Base-by-base conservation (phyloP, 2,797 vertebrate genomes). In the Silurus aristotelis region DNA sequence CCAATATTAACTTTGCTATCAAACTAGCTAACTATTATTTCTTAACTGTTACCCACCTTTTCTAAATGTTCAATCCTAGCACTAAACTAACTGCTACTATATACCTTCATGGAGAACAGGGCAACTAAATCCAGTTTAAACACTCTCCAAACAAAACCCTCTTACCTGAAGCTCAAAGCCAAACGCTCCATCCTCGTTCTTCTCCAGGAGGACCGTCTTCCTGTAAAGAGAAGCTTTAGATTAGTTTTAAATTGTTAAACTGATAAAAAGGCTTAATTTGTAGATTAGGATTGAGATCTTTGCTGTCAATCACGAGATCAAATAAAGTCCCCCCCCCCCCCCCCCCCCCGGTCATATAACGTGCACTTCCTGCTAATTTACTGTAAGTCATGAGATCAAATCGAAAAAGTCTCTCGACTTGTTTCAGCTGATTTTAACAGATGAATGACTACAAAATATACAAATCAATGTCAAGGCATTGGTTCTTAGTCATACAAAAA, bases 161-260 rank as follows among this genome's bases (percentile, higher is more conserved):
- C 95, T 94, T 92, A 99, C 98, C 97, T 99, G 97, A 90, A 99
- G 98, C 93, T 99, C 98, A 85, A 99, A 99, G 60, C 98, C 98
- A 2, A 98, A 99, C 0, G 96, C 92, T 89, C 98, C 97, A 38
- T 95, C 95, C 0, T 96, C 96, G 6, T 92, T 94, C 87, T 99
- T 99, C 93, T 98, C 95, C 92, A 99, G 90, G 1, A 92, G 95
- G 91, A 99, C 93, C 84, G 96, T 92, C 90, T 96, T 97, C 91
- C 98, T 99, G 92, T 63, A 92, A 67, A 88, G 84, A 61, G 38
- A 75, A 15, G n/a, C 13, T 27, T 17, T 7, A 56, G 25, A 58
- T 87, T 85, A 84, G 48, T 46, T 25, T 27, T 10, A 19, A 68
- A 56, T 19, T 1, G 12, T 48, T 27, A 63, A 48, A 46, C 27